Conservation (phyloP, 2,797 vertebrate genomes). For the Vespertilio murinus region DNA sequence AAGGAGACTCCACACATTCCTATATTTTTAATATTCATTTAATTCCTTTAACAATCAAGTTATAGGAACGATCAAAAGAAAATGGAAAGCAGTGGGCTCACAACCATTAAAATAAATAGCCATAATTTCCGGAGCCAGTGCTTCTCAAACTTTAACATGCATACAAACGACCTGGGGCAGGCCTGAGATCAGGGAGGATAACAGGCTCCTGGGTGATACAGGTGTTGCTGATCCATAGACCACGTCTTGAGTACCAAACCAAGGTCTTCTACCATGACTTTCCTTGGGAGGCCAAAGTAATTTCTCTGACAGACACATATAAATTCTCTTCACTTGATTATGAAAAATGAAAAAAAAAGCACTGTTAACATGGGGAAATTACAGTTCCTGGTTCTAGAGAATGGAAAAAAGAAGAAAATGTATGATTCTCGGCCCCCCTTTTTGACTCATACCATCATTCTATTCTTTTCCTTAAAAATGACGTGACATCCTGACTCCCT, state of each 20-base stretch:
- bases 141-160: slow-evolving; percentile 32
- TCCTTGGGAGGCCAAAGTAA: background rate
- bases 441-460: background rate
- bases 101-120: slow-evolving; percentile 13
- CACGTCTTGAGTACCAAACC: background rate
- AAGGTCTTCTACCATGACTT: background rate
- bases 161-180: background rate
- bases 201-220: slow-evolving; percentile 7
- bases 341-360: background rate
- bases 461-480: slow-evolving; percentile 35
- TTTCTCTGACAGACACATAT: background rate
- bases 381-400: background rate
- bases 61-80: slow-evolving; percentile 20
- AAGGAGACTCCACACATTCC: background rate
- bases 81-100: background rate
- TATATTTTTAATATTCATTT: background rate
- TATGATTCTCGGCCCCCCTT: background rate
- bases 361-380: background rate
- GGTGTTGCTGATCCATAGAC: background rate
- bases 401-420: background rate
- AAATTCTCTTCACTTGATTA: background rate
- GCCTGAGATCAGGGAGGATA: background rate
- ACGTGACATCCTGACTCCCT: slow-evolving; percentile 25
- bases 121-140: background rate
- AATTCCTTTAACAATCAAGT: slow-evolving; percentile 14